Evolutionary conservation across 2,888 invertebrate species (phyloP).

Genomic region (Gastrophysa polygoni): DNA sequence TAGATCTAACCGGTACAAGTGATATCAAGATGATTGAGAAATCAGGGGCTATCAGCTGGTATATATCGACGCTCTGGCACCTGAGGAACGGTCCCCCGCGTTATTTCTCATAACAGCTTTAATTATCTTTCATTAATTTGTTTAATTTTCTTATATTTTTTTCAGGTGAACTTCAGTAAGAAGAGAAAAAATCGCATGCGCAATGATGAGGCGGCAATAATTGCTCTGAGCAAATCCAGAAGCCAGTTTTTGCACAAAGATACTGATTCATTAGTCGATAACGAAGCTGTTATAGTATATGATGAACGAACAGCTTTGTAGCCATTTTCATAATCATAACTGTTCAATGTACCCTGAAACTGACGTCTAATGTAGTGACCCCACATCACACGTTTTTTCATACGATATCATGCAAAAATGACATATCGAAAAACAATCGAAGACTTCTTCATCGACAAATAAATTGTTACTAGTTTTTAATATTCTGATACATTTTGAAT

Average conservation of each 20-base stretch:
- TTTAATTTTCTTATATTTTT: too few relatives aligned
- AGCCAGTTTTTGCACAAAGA: conserved; percentile 66
- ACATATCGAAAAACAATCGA: conserved; percentile 43
- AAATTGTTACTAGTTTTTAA: conserved; percentile 34
- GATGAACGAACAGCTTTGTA: conserved; percentile 80
- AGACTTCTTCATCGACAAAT: conserved; percentile 46
- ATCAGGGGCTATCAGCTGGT: too few relatives aligned
- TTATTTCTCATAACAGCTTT: too few relatives aligned
- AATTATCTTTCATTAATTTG: too few relatives aligned
- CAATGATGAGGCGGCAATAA: conserved; percentile 80
- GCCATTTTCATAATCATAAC: conserved; percentile 32
- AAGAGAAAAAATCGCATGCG: conserved; percentile 82
- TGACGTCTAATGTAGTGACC: neutral
- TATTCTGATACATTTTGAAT: conserved; percentile 14
- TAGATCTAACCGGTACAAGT: too few relatives aligned
- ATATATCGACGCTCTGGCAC: too few relatives aligned
- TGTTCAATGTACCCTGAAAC: neutral
- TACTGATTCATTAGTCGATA: conserved; percentile 71
- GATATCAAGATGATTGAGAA: too few relatives aligned
- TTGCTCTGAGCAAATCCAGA: conserved; percentile 78
- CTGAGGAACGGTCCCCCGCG: too few relatives aligned
- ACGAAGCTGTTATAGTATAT: conserved; percentile 81
- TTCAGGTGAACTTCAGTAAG: conserved; percentile 76
- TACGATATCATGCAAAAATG: conserved; percentile 23
- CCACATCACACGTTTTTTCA: conserved; percentile 1